Evolutionary conservation across 1,140 invertebrate genomes (phyloP), one percentile per base, ranked within the genome.

Genomic region (Drosophila ogumai): DNA sequence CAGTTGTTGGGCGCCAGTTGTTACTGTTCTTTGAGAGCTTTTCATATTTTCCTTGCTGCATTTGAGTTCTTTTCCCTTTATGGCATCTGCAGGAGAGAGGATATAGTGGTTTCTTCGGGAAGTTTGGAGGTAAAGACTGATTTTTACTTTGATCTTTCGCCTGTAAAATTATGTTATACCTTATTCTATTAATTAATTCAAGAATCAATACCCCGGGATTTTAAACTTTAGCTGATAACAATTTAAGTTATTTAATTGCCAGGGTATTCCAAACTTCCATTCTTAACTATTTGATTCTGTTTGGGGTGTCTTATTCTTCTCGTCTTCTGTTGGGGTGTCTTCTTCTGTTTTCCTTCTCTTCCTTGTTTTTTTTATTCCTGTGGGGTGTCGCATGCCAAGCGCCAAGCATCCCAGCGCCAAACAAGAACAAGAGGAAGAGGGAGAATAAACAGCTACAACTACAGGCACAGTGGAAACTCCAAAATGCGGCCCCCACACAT

Each of bases 321-420:
- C n/a, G 15, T 22, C n/a, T 28, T 13, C 10, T 13, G 9, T 17
- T 50, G 41, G 41, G 41, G 56, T 59, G 40, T 46, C 64, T 15
- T 32, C 31, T 32, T 41, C n/a, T 41, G 36, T 41, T 32, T 15
- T 59, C 12, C 19, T 22, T 13, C 43, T 25, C 19, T 6, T 52
- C 10, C n/a, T 10, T 15, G 28, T 8, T 36, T 17, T 34, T 32
- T 47, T 31, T 3, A 46, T 31, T 31, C 17, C 22, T 44, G 50
- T 54, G 63, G 77, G 64, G 75, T 76, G 75, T 87, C 76, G 79
- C 81, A 84, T 82, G 82, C 79, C 82, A 80, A 68, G 78, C 77
- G 66, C 59, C 64, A 78, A 74, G 74, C 77, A 79, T 73, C 75
- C 36, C 71, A 69, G 38, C 32, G 56, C 43, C 19, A 54, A 57